Conservation (phyloP, 2,113 vertebrate species). For the Syrrhaptes paradoxus region DNA sequence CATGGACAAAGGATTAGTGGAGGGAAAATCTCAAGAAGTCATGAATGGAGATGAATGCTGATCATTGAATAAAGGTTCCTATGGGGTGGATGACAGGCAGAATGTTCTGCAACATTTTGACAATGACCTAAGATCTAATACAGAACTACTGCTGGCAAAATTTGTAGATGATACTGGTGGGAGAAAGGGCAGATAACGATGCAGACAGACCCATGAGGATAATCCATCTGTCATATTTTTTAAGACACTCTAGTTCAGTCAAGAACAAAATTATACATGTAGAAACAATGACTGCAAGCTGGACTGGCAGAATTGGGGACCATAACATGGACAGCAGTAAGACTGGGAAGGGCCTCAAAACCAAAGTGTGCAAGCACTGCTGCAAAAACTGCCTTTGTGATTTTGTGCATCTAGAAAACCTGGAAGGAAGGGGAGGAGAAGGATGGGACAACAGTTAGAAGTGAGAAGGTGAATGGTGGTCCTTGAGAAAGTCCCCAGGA, state of each 20-base stretch:
- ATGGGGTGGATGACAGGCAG: not conserved
- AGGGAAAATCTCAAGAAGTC: not conserved
- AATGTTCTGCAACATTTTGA: not conserved
- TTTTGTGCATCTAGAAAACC: not conserved
- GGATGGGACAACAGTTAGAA: not conserved
- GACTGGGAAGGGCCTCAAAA: not conserved
- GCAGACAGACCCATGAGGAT: not conserved
- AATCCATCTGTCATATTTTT: not conserved
- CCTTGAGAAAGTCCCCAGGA: not conserved
- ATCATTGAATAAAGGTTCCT: not conserved
- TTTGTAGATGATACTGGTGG: not conserved
- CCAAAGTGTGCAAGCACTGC: not conserved
- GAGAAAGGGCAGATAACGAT: not conserved
- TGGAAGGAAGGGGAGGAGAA: not conserved
- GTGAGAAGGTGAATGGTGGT: not conserved
- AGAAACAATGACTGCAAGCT: not conserved
- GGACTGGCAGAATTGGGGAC: not conserved
- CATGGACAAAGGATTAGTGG: not conserved
- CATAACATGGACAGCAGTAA: not conserved
- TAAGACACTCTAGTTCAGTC: not conserved
- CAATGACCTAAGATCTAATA: not conserved
- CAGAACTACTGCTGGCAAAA: not conserved
- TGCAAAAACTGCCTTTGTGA: not conserved
- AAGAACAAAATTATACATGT: not conserved
- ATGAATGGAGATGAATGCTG: not conserved